These are phyloP conservation scores for Heliconius nattereri DNA, from an alignment of 1,140 invertebrate genomes.

Conservation along the genomic window DNA sequence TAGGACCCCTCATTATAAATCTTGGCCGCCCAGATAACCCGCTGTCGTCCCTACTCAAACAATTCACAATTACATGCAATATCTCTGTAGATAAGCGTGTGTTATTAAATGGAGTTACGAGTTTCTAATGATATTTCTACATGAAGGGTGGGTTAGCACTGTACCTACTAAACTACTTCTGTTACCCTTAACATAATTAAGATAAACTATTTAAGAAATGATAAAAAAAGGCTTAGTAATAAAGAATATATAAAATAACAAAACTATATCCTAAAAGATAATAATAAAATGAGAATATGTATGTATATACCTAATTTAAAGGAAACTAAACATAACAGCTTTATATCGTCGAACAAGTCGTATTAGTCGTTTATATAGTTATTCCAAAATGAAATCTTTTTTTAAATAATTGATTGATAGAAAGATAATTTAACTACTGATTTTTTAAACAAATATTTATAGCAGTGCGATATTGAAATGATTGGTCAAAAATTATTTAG, in stretches of 20 bases:
- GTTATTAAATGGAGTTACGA: conserved; percentile 19
- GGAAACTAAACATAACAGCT: no score
- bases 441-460: no score
- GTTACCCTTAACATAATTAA: not conserved
- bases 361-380: no score
- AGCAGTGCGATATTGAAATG: no score
- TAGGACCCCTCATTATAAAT: conserved; percentile 29
- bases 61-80: conserved; percentile 34
- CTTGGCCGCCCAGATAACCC: conserved; percentile 30
- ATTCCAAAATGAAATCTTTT: no score
- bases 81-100: conserved; percentile 17
- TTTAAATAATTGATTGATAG: no score
- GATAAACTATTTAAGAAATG: not conserved
- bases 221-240: not conserved
- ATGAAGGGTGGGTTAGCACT: not conserved
- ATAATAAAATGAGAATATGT: no score
- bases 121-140: conserved; percentile 8
- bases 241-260: not conserved
- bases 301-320: no score
- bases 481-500: no score
- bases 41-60: conserved; percentile 33
- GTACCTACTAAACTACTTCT: not conserved
- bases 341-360: no score
- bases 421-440: no score
- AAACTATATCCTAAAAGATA: not conserved